Percentiles rank a stretch among this genome's conserved stretches.
Evolutionary conservation across 2,888 invertebrate genomes (phyloP).

Genomic region (Sinelater perroti): DNA sequence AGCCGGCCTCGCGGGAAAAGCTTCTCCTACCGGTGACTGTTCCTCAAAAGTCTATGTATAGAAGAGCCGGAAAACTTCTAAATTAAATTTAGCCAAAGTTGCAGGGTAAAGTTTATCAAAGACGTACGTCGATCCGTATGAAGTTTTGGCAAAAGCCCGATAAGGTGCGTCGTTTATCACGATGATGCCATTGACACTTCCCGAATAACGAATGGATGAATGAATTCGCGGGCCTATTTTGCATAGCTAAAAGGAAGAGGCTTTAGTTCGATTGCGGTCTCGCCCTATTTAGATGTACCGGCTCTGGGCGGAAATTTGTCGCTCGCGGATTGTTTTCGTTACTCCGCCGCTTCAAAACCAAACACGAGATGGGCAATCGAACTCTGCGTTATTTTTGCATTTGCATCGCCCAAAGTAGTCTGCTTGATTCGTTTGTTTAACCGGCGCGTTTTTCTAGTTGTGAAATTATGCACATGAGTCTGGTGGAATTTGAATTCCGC

Average conservation of each 20-base stretch:
- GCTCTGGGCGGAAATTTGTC: constrained; percentile 13
- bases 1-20: constrained; percentile 9
- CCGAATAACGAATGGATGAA: constrained; percentile 41
- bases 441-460: background rate
- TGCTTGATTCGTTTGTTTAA: background rate
- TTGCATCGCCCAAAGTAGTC: background rate
- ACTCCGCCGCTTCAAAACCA: background rate
- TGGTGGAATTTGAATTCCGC: constrained; percentile 3
- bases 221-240: constrained; percentile 39
- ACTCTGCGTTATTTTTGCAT: background rate
- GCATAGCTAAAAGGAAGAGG: constrained; percentile 23
- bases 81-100: constrained; percentile 38
- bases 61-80: constrained; percentile 27
- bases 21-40: constrained; percentile 19
- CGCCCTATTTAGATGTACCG: constrained; percentile 25
- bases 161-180: constrained; percentile 43
- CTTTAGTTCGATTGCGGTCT: constrained; percentile 21
- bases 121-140: constrained; percentile 33
- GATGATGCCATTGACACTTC: constrained; percentile 41
- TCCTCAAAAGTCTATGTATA: constrained; percentile 15
- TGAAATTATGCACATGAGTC: constrained; percentile 9
- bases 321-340: too few species aligned
- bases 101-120: constrained; percentile 40
- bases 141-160: constrained; percentile 37
- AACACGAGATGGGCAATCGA: background rate